Conservation (phyloP, 2,113 vertebrate genomes). For the Propithecus coquereli region DNA sequence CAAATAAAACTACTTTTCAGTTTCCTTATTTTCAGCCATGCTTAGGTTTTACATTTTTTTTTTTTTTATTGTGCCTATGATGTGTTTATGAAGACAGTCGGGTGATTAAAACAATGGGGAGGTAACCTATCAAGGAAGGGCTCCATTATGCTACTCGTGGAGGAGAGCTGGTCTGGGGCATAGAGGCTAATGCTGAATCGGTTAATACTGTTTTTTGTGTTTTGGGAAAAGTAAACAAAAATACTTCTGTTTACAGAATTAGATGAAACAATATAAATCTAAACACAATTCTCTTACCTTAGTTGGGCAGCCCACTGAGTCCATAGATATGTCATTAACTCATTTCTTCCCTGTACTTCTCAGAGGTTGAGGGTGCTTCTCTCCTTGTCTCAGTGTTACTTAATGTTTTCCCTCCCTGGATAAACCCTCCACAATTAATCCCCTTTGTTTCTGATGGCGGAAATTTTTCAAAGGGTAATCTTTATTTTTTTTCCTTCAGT, state of each 20-base stretch:
- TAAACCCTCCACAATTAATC: not conserved
- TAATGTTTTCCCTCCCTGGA: not conserved
- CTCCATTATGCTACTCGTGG: not conserved
- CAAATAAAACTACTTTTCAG: slow-evolving; percentile 1
- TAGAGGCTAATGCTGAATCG: not conserved
- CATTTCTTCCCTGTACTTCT: not conserved
- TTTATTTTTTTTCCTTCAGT: not conserved
- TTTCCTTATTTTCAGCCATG: slow-evolving; percentile 1
- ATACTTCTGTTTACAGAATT: not conserved
- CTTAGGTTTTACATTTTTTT: not conserved
- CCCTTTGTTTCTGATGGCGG: not conserved
- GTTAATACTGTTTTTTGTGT: not conserved
- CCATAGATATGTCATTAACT: not conserved
- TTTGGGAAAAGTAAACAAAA: not conserved
- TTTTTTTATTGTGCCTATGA: not conserved
- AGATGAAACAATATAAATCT: not conserved
- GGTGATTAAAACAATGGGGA: not conserved
- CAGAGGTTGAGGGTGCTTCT: not conserved
- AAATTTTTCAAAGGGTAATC: not conserved
- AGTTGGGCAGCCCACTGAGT: not conserved
- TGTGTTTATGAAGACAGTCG: not conserved
- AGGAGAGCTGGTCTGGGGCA: not conserved
- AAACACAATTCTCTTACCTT: not conserved
- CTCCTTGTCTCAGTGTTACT: not conserved
- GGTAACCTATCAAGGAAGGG: not conserved